Base-by-base conservation (phyloP, 2,797 vertebrate species). In the Amphiprion clarkii region DNA sequence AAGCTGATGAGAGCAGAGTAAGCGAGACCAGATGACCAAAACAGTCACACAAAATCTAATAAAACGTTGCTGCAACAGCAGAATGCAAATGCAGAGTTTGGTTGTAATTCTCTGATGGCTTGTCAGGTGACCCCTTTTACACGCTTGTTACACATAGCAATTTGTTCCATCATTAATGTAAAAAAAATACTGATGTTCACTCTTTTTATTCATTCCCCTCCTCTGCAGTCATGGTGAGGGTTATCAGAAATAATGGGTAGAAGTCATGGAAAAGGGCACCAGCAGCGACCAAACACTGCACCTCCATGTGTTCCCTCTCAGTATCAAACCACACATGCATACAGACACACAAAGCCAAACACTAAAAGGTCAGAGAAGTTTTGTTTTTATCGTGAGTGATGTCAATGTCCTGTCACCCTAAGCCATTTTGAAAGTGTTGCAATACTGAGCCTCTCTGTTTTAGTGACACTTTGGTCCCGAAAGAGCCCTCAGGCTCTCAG, bases 301-400 rank as follows among this genome's bases (percentile, higher is more conserved):
- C 14, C 55, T 79, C 76, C 54, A 71, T 62, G 39, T 55, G 58
- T 17, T 53, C 19, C 51, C 55, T 72, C 64, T 74, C 76, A 64
- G 52, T 71, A 17, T 55, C 42, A 74, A 67, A 53, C 11, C 71
- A 67, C 61, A 74, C 62, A 75, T 25, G 16, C 39, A 67, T 54
- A n/a, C 46, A 39, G 49, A 63, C 53, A 68, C 71, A 69, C 60
- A 74, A 54, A 68, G 48, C 29, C 60, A 9, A 65, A 73, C 80
- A 85, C 54, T 51, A 21, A 73, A 82, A 85, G 85, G 87, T 86
- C 76, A 79, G 40, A 71, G 65, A 83, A 86, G 78, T 89, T 88
- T 77, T 85, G 86, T 90, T 92, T 90, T 87, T 76, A 85, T 76
- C 44, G 60, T 69, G 77, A 84, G 60, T 76, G 88, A 88, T 90